Conservation (phyloP, 2,888 invertebrate genomes). For the Liodrosophila aerea region DNA sequence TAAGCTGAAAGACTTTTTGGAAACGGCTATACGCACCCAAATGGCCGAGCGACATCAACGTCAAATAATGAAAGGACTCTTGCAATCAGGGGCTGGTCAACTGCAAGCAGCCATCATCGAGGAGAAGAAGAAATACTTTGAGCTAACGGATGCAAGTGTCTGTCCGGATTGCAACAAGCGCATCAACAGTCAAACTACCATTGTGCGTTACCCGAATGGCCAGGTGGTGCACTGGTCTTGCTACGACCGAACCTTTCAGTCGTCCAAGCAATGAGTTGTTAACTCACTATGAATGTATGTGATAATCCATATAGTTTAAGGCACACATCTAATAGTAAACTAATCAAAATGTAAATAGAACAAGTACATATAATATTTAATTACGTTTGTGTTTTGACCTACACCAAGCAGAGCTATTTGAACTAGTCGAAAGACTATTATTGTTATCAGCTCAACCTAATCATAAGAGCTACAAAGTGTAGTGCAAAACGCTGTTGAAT, state of each 20-base stretch:
- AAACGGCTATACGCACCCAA: constrained; percentile 89
- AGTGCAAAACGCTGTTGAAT: too few relatives aligned
- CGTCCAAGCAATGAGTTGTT: constrained; percentile 33
- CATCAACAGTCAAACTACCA: constrained; percentile 96
- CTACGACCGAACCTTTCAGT: constrained; percentile 82
- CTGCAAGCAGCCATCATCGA: constrained; percentile 90
- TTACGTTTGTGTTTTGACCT: too few relatives aligned
- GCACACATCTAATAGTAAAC: background rate
- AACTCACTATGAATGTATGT: background rate
- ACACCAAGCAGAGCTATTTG: too few relatives aligned
- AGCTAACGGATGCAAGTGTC: constrained; percentile 92
- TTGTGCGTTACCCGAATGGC: constrained; percentile 95
- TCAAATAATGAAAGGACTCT: constrained; percentile 91
- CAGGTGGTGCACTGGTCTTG: constrained; percentile 97
- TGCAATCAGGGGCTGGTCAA: constrained; percentile 93
- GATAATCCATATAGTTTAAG: background rate
- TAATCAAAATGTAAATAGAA: too few relatives aligned
- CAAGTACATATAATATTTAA: too few relatives aligned
- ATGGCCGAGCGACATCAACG: constrained; percentile 88
- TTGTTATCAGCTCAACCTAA: too few relatives aligned
- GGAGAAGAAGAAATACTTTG: constrained; percentile 91
- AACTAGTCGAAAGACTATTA: too few relatives aligned
- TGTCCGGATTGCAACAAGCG: constrained; percentile 96
- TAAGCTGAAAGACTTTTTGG: constrained; percentile 90
- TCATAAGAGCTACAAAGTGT: too few relatives aligned